These are phyloP conservation scores for Antennarius maculatus DNA, from an alignment of 2,797 vertebrate species.

Conservation along the genomic window DNA sequence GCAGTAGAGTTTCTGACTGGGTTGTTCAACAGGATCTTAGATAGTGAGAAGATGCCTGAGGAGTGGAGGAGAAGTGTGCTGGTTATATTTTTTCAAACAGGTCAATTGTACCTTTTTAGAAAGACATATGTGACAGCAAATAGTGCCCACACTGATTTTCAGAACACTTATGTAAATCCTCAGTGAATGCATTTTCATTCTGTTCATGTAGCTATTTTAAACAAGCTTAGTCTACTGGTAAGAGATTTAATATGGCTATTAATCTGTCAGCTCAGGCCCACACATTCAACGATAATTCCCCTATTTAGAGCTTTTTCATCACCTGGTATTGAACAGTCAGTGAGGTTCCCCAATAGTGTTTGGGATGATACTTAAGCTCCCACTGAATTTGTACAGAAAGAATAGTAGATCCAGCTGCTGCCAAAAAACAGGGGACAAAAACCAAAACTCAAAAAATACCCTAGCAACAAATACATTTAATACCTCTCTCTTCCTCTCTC, in stretches of 20 bases:
- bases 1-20: too few species aligned
- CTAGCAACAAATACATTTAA: slow-evolving; percentile 25
- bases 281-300: slow-evolving; percentile 34
- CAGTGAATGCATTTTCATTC: slow-evolving; percentile 38
- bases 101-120: slow-evolving; percentile 24
- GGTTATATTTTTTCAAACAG: too few species aligned
- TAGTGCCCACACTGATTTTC: slow-evolving; percentile 24
- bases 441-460: slow-evolving; percentile 33
- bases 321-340: slow-evolving; percentile 38
- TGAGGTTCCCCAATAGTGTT: slow-evolving; percentile 22
- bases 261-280: slow-evolving; percentile 50
- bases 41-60: too few species aligned
- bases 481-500: not conserved
- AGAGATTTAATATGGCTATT: slow-evolving; percentile 62
- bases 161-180: slow-evolving; percentile 53
- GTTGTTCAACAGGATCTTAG: too few species aligned
- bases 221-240: slow-evolving; percentile 50
- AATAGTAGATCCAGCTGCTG: slow-evolving; percentile 32
- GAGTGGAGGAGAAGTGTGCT: too few species aligned
- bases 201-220: slow-evolving; percentile 58
- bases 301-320: slow-evolving; percentile 40
- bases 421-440: slow-evolving; percentile 18
- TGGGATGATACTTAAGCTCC: slow-evolving; percentile 36
- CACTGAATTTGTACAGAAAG: slow-evolving; percentile 13
- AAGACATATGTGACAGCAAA: slow-evolving; percentile 28